A percentile compares a stretch with the other conserved stretches of the same genome.
These are phyloP conservation scores for Tarsius wallacei DNA, from an alignment of 2,797 vertebrate genomes.

Conservation along the genomic window DNA sequence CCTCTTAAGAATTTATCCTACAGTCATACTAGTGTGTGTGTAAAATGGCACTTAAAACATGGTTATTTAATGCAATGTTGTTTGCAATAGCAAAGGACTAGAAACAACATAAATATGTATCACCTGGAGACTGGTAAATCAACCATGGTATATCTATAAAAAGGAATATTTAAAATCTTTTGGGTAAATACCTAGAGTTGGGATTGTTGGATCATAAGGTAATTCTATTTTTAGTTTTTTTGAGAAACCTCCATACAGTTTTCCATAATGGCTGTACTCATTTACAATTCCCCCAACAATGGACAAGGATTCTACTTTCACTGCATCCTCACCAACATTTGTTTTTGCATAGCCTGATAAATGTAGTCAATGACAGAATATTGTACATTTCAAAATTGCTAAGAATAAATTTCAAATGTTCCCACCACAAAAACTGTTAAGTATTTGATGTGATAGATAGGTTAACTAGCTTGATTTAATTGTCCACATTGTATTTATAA, in stretches of 20 bases:
- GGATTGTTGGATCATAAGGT: neutral
- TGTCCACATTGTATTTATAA: neutral
- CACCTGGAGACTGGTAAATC: neutral
- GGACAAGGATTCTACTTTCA: neutral
- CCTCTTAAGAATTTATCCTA: conserved; percentile 31
- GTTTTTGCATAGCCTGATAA: neutral
- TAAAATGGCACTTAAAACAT: neutral
- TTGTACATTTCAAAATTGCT: neutral
- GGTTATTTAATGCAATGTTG: neutral
- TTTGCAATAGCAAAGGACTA: neutral
- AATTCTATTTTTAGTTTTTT: neutral
- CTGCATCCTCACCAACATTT: no score
- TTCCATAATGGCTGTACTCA: neutral
- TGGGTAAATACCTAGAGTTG: neutral
- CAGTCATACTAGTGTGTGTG: neutral
- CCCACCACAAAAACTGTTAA: neutral
- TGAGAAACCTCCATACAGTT: neutral
- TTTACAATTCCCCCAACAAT: neutral
- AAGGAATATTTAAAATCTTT: neutral
- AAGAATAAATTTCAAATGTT: neutral
- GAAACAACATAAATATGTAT: neutral
- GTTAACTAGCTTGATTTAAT: neutral
- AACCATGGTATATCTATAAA: neutral
- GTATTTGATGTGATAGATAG: neutral
- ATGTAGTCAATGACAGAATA: neutral